Conservation (phyloP, 2,888 invertebrate species). For the Hypolimnas misippus region DNA sequence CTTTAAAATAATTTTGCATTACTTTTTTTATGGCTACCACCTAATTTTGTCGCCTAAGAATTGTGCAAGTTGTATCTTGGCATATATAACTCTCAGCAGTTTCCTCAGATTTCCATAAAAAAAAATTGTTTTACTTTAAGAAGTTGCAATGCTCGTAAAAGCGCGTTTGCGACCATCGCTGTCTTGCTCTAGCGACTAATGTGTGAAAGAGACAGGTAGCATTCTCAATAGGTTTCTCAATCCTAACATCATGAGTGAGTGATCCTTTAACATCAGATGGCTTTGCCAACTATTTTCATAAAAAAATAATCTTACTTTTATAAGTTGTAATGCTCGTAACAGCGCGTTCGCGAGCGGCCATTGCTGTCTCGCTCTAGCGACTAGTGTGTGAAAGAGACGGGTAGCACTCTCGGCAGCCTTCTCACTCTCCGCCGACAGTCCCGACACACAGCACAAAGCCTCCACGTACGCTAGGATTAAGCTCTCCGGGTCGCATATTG, state of each 20-base stretch:
- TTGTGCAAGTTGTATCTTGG: no score
- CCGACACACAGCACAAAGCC: conserved; percentile 78
- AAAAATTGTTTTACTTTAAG: no score
- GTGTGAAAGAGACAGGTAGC: conserved; percentile 78
- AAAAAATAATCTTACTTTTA: no score
- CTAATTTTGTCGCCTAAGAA: no score
- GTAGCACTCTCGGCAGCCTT: conserved; percentile 45
- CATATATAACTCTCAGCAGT: no score
- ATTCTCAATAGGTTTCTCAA: conserved; percentile 18
- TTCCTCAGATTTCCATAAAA: no score
- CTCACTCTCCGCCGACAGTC: conserved; percentile 58
- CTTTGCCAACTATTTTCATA: no score
- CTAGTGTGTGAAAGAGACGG: conserved; percentile 80
- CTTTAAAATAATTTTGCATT: no score
- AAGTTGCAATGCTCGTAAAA: conserved; percentile 87
- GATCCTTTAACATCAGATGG: no score
- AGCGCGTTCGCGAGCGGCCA: conserved; percentile 86
- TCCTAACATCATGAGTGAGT: no score
- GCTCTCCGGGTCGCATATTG: conserved; percentile 58
- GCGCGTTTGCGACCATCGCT: conserved; percentile 85
- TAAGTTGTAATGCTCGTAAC: conserved; percentile 86
- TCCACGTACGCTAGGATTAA: conserved; percentile 75
- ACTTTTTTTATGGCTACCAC: no score
- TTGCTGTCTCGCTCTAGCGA: conserved; percentile 66
- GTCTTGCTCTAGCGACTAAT: conserved; percentile 70